These are phyloP conservation scores for Liolophura sinensis DNA, from an alignment of 1,140 invertebrate genomes.

Conservation along the genomic window DNA sequence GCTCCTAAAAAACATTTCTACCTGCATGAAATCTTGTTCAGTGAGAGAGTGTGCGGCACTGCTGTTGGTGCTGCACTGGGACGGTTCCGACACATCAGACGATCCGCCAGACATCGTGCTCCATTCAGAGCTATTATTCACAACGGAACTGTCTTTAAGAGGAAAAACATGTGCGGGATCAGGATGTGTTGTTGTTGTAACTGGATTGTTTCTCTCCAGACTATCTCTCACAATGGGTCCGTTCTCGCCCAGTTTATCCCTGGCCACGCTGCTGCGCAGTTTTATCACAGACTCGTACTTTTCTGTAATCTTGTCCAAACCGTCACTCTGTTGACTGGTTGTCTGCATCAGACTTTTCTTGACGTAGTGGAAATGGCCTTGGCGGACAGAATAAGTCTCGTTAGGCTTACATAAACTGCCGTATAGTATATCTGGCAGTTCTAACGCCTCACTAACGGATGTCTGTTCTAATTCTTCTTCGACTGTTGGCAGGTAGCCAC, in stretches of 20 bases:
- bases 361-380: too few species aligned
- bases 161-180: too few species aligned
- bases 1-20: conserved; percentile 79
- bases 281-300: conserved; percentile 34
- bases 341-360: too few species aligned
- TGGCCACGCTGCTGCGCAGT: too few species aligned
- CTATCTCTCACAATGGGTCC: not conserved
- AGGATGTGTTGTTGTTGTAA: too few species aligned
- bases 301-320: conserved; percentile 19
- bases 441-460: too few species aligned
- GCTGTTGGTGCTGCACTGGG: conserved; percentile 14
- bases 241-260: conserved; percentile 18
- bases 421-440: too few species aligned
- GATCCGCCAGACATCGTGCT: conserved; percentile 24
- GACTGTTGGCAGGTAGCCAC: too few species aligned
- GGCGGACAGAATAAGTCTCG: too few species aligned
- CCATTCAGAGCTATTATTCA: not conserved
- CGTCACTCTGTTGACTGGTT: too few species aligned
- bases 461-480: too few species aligned
- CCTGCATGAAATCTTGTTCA: conserved; percentile 73
- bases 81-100: conserved; percentile 26
- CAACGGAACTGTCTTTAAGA: not conserved
- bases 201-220: not conserved
- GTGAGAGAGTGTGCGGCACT: conserved; percentile 58
- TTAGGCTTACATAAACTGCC: too few species aligned